phyloP scores from a whole-genome alignment of 2,888 invertebrate species.

The Ariolimax columbianus region DNA sequence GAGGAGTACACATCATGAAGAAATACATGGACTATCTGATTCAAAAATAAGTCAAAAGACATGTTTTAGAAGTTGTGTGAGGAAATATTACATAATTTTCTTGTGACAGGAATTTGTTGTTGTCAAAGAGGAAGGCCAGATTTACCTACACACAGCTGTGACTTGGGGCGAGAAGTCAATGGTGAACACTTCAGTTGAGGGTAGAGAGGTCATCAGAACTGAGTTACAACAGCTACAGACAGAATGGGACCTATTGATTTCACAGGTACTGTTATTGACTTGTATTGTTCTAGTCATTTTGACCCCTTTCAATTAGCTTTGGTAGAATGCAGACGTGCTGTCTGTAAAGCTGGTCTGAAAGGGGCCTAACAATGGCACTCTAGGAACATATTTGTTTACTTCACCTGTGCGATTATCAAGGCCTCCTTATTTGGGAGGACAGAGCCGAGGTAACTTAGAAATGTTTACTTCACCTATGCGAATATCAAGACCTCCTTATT shows the following conservation, averaged over 20 bases:
- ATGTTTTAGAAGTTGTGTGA: too few relatives aligned
- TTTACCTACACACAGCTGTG: slow-evolving; percentile 91
- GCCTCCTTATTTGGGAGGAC: too few relatives aligned
- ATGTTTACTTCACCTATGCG: too few relatives aligned
- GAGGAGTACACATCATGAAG: too few relatives aligned
- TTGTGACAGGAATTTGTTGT: slow-evolving; percentile 87
- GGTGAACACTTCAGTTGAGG: slow-evolving; percentile 92
- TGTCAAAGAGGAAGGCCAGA: slow-evolving; percentile 95
- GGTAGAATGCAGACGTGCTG: background rate
- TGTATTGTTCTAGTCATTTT: background rate
- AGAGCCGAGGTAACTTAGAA: too few relatives aligned
- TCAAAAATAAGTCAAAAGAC: too few relatives aligned
- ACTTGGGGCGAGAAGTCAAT: slow-evolving; percentile 93
- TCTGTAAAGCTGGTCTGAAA: background rate
- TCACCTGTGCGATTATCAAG: too few relatives aligned
- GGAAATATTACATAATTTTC: too few relatives aligned
- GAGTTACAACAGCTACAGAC: slow-evolving; percentile 90
- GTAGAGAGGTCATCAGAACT: slow-evolving; percentile 91
- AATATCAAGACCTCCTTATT: too few relatives aligned
- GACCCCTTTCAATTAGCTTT: background rate
- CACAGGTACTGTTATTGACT: slow-evolving; percentile 68
- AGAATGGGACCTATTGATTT: slow-evolving; percentile 87
- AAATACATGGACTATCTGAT: too few relatives aligned
- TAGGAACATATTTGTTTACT: too few relatives aligned
- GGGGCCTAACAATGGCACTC: too few relatives aligned